Base-by-base conservation (phyloP, 2,797 vertebrate species). In the Galagoides demidoff region DNA sequence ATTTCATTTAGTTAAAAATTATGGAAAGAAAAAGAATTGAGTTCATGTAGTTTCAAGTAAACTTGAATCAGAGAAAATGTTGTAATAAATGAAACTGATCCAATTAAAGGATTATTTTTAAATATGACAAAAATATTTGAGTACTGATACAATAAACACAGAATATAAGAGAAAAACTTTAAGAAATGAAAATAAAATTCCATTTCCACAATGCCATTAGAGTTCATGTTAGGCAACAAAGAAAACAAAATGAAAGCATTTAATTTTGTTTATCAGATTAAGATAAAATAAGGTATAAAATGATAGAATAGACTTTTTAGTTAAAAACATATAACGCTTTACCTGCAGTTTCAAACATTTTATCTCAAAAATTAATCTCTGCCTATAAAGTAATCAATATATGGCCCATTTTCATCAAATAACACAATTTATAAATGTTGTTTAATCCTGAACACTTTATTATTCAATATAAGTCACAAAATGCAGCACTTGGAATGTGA, bases 381-480 rank as follows among this genome's bases (percentile, higher is more conserved):
- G 37, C 14, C 55, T 25, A 86, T 92, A 86, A 97, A 94, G 27
- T 92, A 76, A 95, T 92, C 70, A 95, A 89, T 86, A 84, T 92
- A 94, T 70, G 20, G 25, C 70, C 68, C 61, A 85, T 90, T 55
- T 96, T 97, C 31, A 91, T 95, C 85, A 86, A 89, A 86, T 27
- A 74, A 71, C 45, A 91, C 63, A 49, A 95, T 95, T 96, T 96
- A 96, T 93, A 95, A 93, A 90, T 86, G 64, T 76, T 97, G n/a
- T 37, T 93, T 94, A 77, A 87, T 89, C 92, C 57, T 73, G 66
- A 94, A 94, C 61, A 93, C 45, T 91, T 95, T 91, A 82, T 96
- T 87, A 96, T 96, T 96, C 87, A 92, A 90, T 92, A 43, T 89
- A 95, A 95, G 29, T 93, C 86, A 97, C 61, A 94, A 93, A 97